Evolutionary conservation across 2,797 vertebrate species (phyloP), one percentile per base, ranked within the genome.

Genomic region (Sparus aurata): DNA sequence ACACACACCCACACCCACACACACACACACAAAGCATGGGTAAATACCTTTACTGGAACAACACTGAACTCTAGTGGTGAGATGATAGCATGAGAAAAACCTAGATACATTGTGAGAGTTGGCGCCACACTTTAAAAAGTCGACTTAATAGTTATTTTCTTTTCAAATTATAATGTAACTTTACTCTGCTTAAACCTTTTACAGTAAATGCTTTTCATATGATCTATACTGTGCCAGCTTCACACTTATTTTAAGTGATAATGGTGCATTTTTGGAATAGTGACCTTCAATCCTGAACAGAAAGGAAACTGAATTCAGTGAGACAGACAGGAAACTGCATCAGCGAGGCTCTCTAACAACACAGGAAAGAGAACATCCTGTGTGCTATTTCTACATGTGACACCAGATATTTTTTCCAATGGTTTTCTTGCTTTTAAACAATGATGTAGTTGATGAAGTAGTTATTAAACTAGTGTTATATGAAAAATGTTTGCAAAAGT

Each of bases 51-150:
- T 3, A 59, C 55, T 69, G 53, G 15, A 57, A 27, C 72, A 87
- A 91, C 80, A 78, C 84, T 90, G 89, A 84, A 1, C 86, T 80
- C 93, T 91, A 69, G 86, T 90, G 90, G 88, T 72, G 23, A 73
- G 13, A 77, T 13, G 10, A n/a, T 0, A 6, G 18, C 30, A 53
- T 30, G 18, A 72, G 22, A 61, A 46, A 57, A 17, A 18, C 34
- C 1, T 18, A 69, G 62, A 8, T 54, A 1, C 16, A 41, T 45
- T 4, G 18, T 16, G 13, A 49, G 22, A 62, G 30, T 6, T 50
- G 16, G 9, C 1, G 52, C 15, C 45, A 22, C 12, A 46, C 2
- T 34, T 5, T 6, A 27, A 4, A n/a, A 43, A 23, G 7, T 41
- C 3, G 3, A 45, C 4, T 9, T 17, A 57, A 50, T 16, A 22